Percentiles rank a stretch among this genome's conserved stretches.
phyloP scores from a whole-genome alignment of 1,140 invertebrate species.

The Carcinoscorpius rotundicauda region DNA sequence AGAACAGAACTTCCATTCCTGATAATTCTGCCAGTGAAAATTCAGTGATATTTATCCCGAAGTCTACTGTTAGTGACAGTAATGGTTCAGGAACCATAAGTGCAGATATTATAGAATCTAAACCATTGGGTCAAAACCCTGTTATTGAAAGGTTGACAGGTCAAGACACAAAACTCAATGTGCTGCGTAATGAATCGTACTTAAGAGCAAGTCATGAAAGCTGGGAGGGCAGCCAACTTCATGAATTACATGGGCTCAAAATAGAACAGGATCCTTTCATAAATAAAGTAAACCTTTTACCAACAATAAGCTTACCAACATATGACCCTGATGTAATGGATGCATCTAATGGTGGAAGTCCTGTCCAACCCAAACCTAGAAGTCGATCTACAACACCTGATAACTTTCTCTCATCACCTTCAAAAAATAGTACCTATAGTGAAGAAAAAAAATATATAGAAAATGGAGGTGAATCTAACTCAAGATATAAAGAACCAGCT shows the following conservation, averaged over 20 bases:
- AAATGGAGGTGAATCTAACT: too few species aligned
- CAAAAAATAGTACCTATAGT: too few species aligned
- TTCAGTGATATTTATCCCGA: slow-evolving; percentile 43
- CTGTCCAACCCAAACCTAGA: too few species aligned
- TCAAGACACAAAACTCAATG: background rate
- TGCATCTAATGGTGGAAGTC: too few species aligned
- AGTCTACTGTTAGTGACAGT: background rate
- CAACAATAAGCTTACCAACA: too few species aligned
- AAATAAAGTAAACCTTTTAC: too few species aligned
- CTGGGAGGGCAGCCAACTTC: background rate
- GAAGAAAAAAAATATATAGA: too few species aligned
- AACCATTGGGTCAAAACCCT: background rate
- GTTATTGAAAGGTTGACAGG: background rate
- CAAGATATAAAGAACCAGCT: too few species aligned
- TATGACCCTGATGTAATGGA: too few species aligned
- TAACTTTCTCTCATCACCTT: too few species aligned
- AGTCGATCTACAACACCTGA: too few species aligned
- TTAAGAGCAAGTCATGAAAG: slow-evolving; percentile 1
- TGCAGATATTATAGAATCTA: background rate
- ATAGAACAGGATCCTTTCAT: too few species aligned
- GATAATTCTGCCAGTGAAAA: slow-evolving; percentile 33
- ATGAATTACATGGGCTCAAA: background rate
- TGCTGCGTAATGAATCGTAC: background rate
- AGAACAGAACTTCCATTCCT: slow-evolving; percentile 7
- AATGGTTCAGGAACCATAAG: background rate